Evolutionary conservation across 2,888 invertebrate genomes (phyloP).

Genomic region (Exephanes ischioxanthus): DNA sequence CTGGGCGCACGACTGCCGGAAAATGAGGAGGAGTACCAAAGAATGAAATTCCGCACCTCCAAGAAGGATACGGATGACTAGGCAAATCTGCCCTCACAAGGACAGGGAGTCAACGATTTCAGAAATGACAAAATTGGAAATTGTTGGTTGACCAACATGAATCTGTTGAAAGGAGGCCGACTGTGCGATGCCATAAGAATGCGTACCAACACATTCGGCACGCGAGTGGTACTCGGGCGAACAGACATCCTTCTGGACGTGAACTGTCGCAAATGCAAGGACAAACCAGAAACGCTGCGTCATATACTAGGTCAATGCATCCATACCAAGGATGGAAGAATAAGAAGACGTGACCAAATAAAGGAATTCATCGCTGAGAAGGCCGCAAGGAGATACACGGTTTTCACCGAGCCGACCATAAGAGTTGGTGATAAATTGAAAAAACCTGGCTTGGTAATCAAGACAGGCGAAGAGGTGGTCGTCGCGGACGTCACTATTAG

Average conservation of each 20-base stretch:
- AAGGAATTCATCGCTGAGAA: constrained; percentile 20
- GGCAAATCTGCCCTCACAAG: constrained; percentile 14
- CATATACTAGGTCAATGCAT: constrained; percentile 75
- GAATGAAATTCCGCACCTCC: background rate
- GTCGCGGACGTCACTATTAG: constrained; percentile 77
- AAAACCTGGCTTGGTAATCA: constrained; percentile 76
- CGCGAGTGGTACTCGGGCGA: constrained; percentile 36
- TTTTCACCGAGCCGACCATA: constrained; percentile 39
- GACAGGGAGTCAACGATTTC: constrained; percentile 25
- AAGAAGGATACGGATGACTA: background rate
- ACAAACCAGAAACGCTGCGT: constrained; percentile 76
- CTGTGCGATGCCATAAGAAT: constrained; percentile 51
- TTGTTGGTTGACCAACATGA: constrained; percentile 10
- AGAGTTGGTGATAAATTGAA: constrained; percentile 67
- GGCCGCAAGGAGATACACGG: background rate
- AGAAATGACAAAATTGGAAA: constrained; percentile 32
- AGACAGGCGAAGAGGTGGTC: constrained; percentile 70
- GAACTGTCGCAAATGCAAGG: constrained; percentile 74
- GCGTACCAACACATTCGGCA: constrained; percentile 63
- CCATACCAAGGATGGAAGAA: constrained; percentile 52
- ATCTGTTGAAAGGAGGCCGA: background rate
- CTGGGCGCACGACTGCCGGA: background rate
- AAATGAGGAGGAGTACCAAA: background rate
- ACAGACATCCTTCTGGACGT: background rate
- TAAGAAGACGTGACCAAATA: constrained; percentile 61